Conservation (phyloP, 92 coral and sea anemone species). For the Muricea muricata region DNA sequence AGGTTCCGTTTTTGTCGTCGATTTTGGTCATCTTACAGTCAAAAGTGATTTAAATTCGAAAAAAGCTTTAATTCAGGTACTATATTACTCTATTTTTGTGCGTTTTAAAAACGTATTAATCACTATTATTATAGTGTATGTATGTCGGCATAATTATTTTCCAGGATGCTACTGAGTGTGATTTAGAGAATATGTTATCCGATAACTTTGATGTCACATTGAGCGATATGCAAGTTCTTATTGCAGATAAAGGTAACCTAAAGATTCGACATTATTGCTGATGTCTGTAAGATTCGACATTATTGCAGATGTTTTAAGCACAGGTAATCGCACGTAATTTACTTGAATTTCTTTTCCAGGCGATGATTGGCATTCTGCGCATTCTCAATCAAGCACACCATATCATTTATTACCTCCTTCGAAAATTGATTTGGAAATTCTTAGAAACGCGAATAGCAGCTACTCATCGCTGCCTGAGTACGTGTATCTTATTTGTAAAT, state of each 20-base stretch:
- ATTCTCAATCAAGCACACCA: constrained; percentile 63
- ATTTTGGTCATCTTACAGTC: constrained; percentile 86
- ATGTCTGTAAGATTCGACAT: too few species aligned
- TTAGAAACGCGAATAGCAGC: constrained; percentile 76
- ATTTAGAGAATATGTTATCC: constrained; percentile 87
- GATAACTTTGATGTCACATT: constrained; percentile 85
- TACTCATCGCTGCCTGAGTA: constrained; percentile 90
- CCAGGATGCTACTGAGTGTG: constrained; percentile 79
- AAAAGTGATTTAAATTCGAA: constrained; percentile 80
- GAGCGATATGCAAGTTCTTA: constrained; percentile 84
- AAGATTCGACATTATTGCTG: neutral
- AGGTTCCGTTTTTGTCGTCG: constrained; percentile 86
- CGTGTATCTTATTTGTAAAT: constrained; percentile 22
- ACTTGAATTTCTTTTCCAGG: constrained; percentile 26
- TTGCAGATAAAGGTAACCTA: constrained; percentile 78
- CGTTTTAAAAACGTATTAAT: too few species aligned
- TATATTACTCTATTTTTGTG: neutral
- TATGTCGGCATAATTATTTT: neutral
- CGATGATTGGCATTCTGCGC: constrained; percentile 73
- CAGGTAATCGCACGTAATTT: too few species aligned
- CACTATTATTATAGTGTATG: neutral
- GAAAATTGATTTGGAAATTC: constrained; percentile 73
- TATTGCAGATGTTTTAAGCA: too few species aligned
- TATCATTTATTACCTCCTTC: constrained; percentile 90
- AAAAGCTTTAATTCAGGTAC: constrained; percentile 58